A percentile compares a stretch with the other conserved stretches of the same genome.
Conservation (phyloP, 2,797 vertebrate genomes). For the Discoglossus pictus region DNA sequence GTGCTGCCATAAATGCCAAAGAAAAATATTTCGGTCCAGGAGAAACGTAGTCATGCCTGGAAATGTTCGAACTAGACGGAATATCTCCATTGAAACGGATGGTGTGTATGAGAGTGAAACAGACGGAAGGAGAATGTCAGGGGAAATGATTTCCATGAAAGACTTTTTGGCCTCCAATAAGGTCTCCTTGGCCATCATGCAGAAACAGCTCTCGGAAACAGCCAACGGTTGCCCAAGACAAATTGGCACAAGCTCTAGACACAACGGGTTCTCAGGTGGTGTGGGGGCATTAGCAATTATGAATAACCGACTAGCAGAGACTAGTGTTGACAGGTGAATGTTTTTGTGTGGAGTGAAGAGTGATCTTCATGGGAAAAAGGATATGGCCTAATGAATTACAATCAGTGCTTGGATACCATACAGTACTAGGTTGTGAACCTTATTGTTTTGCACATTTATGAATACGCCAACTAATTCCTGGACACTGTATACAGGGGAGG, state of each 20-base stretch:
- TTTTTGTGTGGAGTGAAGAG: background rate
- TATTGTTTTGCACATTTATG: no score
- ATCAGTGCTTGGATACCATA: no score
- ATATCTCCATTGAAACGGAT: conserved; percentile 85
- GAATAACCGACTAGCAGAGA: conserved; percentile 96
- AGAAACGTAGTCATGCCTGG: conserved; percentile 85
- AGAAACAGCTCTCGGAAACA: conserved; percentile 91
- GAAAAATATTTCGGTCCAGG: conserved; percentile 69
- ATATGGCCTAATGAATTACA: no score
- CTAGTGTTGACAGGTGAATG: conserved; percentile 87
- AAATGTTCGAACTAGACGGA: conserved; percentile 68
- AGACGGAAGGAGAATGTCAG: conserved; percentile 86
- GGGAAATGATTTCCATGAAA: conserved; percentile 94
- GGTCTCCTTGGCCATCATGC: conserved; percentile 90
- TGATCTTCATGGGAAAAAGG: no score
- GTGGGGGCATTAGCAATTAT: conserved; percentile 93
- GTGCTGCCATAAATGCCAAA: conserved; percentile 73
- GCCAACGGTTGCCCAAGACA: conserved; percentile 84
- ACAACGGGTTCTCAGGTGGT: conserved; percentile 88
- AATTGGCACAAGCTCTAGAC: conserved; percentile 67
- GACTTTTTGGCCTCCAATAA: conserved; percentile 90
- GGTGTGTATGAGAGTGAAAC: conserved; percentile 83
- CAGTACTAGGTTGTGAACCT: no score
- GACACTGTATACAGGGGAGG: no score
- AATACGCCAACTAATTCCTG: no score